A percentile compares a stretch with the other conserved stretches of the same genome.
Conservation (phyloP, 1,140 invertebrate genomes). For the Aphidius ervi region DNA sequence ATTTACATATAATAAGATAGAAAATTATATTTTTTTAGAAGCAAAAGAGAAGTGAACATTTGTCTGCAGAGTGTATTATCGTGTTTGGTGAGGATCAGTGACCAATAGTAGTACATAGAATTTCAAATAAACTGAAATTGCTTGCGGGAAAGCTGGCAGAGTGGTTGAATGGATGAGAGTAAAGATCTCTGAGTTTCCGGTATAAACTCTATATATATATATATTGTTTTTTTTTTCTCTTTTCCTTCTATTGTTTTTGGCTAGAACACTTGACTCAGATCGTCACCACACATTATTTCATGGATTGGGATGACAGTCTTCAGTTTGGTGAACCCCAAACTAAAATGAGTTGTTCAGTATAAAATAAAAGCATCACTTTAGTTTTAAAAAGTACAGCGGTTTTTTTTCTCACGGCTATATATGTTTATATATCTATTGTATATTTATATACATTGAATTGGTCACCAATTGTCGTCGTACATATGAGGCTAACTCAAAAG, state of each 20-base stretch:
- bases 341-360: slow-evolving; percentile 18
- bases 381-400: background rate
- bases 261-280: slow-evolving; percentile 27
- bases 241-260: slow-evolving; percentile 17
- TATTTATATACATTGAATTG: slow-evolving; percentile 1
- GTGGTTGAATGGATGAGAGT: too few relatives aligned
- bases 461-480: too few relatives aligned
- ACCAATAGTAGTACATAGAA: slow-evolving; percentile 31
- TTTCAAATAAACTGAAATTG: slow-evolving; percentile 33
- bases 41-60: too few relatives aligned
- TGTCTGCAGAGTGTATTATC: slow-evolving; percentile 42
- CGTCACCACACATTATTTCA: background rate
- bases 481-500: slow-evolving; percentile 24
- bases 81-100: slow-evolving; percentile 41
- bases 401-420: slow-evolving; percentile 38
- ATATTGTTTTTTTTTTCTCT: too few relatives aligned
- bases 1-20: too few relatives aligned
- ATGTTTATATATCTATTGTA: background rate
- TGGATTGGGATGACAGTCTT: too few relatives aligned
- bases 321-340: too few relatives aligned
- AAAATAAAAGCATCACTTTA: too few relatives aligned
- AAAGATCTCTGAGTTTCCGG: too few relatives aligned
- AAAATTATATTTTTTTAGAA: too few relatives aligned
- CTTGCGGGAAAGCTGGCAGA: background rate
- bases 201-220: too few relatives aligned